These are phyloP conservation scores for Matsumurasca onukii DNA, from an alignment of 1,140 invertebrate genomes.

Conservation along the genomic window DNA sequence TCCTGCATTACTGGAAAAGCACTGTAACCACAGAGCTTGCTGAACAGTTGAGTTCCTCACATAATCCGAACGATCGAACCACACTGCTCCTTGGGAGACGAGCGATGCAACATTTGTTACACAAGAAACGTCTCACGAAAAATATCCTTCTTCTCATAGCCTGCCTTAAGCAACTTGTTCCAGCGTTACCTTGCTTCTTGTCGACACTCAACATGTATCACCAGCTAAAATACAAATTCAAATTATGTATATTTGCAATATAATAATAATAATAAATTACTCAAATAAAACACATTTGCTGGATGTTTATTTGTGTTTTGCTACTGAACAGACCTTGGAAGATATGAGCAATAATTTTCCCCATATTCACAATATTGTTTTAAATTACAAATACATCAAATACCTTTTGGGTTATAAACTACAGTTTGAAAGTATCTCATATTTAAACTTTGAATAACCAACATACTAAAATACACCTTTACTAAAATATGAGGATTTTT, in stretches of 20 bases:
- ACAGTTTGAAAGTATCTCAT: background rate
- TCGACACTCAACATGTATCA: constrained; percentile 65
- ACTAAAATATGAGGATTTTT: background rate
- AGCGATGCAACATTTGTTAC: constrained; percentile 45
- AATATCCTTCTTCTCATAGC: constrained; percentile 56
- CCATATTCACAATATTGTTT: background rate
- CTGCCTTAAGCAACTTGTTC: constrained; percentile 59
- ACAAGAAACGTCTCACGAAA: constrained; percentile 47
- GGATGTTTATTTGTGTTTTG: background rate
- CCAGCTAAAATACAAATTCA: constrained; percentile 57
- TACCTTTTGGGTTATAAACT: background rate
- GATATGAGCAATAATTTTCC: background rate
- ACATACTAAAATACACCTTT: background rate
- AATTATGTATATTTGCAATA: background rate
- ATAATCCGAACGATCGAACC: too few relatives aligned
- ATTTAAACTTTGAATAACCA: background rate
- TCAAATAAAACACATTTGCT: background rate
- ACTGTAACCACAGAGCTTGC: too few relatives aligned
- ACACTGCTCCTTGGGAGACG: constrained; percentile 46
- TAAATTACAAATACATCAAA: background rate
- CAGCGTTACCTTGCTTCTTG: constrained; percentile 55
- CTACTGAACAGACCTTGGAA: background rate
- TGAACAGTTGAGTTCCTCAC: too few relatives aligned
- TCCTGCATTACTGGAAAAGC: too few relatives aligned
- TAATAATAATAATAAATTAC: background rate